Conservation (phyloP, 2,113 vertebrate species). For the Pogona vitticeps region DNA sequence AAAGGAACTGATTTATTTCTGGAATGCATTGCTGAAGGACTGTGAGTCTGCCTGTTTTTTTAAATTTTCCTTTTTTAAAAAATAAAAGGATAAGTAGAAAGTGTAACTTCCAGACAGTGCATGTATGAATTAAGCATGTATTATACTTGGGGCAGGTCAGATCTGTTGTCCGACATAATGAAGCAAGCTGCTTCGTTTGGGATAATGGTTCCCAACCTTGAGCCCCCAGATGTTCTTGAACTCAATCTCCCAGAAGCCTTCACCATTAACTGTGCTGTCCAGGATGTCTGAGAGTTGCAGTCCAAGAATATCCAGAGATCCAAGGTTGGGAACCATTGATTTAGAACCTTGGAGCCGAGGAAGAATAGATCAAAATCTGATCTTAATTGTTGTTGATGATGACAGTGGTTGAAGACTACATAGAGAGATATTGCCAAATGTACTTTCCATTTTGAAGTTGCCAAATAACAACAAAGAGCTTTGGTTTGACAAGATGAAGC, state of each 20-base stretch:
- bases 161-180: background rate
- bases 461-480: background rate
- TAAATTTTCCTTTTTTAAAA: conserved; percentile 1
- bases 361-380: background rate
- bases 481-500: background rate
- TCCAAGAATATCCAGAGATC: background rate
- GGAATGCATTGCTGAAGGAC: conserved; percentile 94
- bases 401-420: background rate
- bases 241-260: background rate
- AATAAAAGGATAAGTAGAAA: background rate
- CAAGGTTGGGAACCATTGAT: background rate
- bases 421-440: background rate
- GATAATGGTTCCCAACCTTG: too few relatives aligned
- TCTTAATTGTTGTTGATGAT: background rate
- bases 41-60: conserved; percentile 82
- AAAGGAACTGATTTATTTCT: conserved; percentile 86
- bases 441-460: background rate
- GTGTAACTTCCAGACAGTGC: background rate
- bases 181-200: background rate
- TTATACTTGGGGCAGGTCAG: too few relatives aligned
- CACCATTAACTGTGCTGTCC: background rate
- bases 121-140: background rate
- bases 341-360: background rate
- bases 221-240: background rate
- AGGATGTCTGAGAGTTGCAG: background rate